Evolutionary conservation across 2,797 vertebrate species (phyloP).

Genomic region (Galago senegalensis): DNA sequence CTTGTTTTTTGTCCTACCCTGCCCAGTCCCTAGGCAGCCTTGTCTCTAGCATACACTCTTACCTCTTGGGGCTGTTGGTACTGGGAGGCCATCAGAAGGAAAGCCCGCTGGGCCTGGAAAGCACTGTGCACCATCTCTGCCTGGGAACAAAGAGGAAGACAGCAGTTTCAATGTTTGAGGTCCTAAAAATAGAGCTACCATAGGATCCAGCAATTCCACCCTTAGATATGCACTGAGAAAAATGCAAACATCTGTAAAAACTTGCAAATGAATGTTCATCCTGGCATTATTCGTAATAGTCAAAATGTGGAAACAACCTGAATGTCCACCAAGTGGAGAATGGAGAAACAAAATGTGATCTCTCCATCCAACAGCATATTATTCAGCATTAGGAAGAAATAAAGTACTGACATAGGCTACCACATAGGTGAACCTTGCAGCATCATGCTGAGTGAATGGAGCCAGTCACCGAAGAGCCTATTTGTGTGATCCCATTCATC

Average conservation of each 20-base stretch:
- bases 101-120: constrained; percentile 94
- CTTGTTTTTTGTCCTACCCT: background rate
- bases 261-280: background rate
- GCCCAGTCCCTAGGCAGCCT: background rate
- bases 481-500: constrained; percentile 30
- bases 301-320: background rate
- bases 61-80: constrained; percentile 97
- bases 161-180: constrained; percentile 67
- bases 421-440: constrained; percentile 3
- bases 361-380: background rate
- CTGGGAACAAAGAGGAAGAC: constrained; percentile 88
- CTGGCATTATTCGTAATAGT: background rate
- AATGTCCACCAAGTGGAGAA: background rate
- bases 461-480: constrained; percentile 50
- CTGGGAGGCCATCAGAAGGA: constrained; percentile 94
- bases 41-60: constrained; percentile 72
- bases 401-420: background rate
- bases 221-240: background rate
- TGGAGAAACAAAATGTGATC: background rate
- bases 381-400: background rate
- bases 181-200: background rate
- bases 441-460: constrained; percentile 62
- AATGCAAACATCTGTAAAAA: background rate
- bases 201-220: background rate
- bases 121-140: constrained; percentile 96